Base-by-base conservation (phyloP, 2,888 invertebrate genomes). In the Drosophila robusta region DNA sequence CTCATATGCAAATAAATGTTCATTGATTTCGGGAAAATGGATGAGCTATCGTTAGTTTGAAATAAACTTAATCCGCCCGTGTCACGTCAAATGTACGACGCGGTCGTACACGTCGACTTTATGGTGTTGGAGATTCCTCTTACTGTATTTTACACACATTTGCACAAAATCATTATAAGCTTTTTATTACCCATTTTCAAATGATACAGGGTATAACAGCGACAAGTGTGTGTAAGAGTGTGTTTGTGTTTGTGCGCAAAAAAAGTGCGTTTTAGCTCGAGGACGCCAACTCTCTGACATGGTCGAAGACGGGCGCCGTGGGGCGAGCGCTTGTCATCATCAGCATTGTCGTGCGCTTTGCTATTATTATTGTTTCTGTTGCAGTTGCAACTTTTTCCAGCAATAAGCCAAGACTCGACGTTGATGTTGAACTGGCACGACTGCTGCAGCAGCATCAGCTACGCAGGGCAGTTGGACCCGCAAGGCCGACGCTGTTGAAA, bases 241-340 rank as follows among this genome's bases (percentile, higher is more conserved):
- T 55, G 42, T 57, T 22, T 41, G 12, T 42, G 22, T 52, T 14
- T 39, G 22, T 45, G 38, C 18, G 24, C 12, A 58, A 45, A 41
- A 72, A 81, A 79, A 57, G 74, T 72, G 77, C 82, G 82, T 85
- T 67, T 46, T 39, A 54, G 64, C 41, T 11, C 58, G 63, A 75
- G 75, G 63, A 66, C 50, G 57, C 49, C 52, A 75, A 56, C 51
- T 46, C 50, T 14, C 22, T 57, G 57, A 55, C 38, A 55, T 76
- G 64, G 61, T 46, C 63, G 62, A 41, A 41, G 32, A 56, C 38
- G 41, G 50, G 47, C 38, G 38, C 55, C 38, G 50, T 45, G 57
- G 73, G 62, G 51, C 52, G 55, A 65, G 52, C 45, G 70, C 65
- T 63, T 83, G 83, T 80, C 83, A 78, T 80, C 81, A 80, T 82